These are phyloP conservation scores for Morus bassanus DNA, from an alignment of 2,797 vertebrate genomes.

Conservation along the genomic window DNA sequence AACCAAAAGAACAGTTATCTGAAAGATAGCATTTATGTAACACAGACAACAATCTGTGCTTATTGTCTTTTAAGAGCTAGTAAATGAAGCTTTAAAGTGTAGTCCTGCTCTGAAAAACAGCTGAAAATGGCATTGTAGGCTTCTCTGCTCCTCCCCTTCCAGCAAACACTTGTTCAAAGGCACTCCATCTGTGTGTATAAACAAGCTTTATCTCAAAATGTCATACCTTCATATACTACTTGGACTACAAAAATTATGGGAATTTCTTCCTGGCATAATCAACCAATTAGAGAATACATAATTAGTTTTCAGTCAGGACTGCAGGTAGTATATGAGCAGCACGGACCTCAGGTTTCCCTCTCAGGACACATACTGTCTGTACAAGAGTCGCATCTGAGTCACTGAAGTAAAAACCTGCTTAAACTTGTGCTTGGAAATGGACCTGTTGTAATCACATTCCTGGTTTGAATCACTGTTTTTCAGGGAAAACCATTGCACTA, in stretches of 20 bases:
- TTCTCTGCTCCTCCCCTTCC: not conserved
- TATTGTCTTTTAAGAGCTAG: not conserved
- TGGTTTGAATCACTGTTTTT: not conserved
- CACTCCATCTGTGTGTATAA: not conserved
- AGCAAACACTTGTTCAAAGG: not conserved
- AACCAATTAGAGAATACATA: not conserved
- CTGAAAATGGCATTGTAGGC: not conserved
- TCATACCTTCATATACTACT: not conserved
- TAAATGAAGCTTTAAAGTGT: not conserved
- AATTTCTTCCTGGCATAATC: not conserved
- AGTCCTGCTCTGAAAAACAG: not conserved
- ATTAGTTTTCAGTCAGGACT: not conserved
- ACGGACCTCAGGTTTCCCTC: not conserved
- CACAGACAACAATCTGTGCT: not conserved
- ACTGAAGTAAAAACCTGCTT: not conserved
- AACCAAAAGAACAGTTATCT: not conserved
- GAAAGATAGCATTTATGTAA: not conserved
- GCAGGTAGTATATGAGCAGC: not conserved
- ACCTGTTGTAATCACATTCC: not conserved
- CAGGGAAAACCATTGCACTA: not conserved
- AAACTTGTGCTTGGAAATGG: not conserved
- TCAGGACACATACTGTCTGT: not conserved
- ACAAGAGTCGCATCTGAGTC: not conserved
- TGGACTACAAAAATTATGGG: not conserved
- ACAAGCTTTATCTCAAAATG: not conserved